Percentiles rank a stretch among this genome's conserved stretches.
These are phyloP conservation scores for Lydus trimaculatus DNA, from an alignment of 2,888 invertebrate genomes.

Conservation along the genomic window DNA sequence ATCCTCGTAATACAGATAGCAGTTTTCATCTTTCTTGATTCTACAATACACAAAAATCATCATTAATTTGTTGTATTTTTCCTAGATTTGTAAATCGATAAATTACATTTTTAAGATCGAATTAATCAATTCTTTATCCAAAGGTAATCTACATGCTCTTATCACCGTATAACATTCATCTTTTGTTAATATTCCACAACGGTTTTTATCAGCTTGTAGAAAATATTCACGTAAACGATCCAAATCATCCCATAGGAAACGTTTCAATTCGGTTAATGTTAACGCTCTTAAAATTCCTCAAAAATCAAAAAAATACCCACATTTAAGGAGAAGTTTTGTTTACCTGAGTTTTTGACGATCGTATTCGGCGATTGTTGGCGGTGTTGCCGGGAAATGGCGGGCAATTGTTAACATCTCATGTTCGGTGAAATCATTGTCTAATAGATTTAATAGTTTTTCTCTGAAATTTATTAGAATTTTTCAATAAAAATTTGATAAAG, in stretches of 20 bases:
- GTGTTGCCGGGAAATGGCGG: constrained; percentile 70
- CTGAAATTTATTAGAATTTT: too few relatives aligned
- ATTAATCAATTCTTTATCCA: constrained; percentile 72
- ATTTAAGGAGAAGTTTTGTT: background rate
- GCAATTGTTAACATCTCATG: constrained; percentile 83
- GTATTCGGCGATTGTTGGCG: constrained; percentile 49
- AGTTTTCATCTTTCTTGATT: constrained; percentile 69
- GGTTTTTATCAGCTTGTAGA: constrained; percentile 64
- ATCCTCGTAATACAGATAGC: constrained; percentile 72
- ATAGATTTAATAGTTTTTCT: constrained; percentile 70
- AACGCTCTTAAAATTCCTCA: constrained; percentile 64
- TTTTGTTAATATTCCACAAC: constrained; percentile 66
- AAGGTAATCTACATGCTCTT: constrained; percentile 73
- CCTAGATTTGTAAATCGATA: constrained; percentile 38
- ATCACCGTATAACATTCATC: constrained; percentile 70
- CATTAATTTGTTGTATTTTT: background rate
- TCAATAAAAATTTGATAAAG: background rate
- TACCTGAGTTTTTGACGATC: constrained; percentile 62
- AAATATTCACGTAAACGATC: constrained; percentile 69
- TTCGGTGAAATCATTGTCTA: constrained; percentile 75
- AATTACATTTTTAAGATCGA: constrained; percentile 75
- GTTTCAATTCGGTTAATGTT: constrained; percentile 75
- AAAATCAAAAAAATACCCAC: background rate
- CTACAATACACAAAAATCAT: constrained; percentile 55
- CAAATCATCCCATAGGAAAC: constrained; percentile 76